Percentiles rank a stretch among this genome's conserved stretches.
Conservation (phyloP, 2,113 vertebrate genomes). For the Pyxicephalus adspersus region DNA sequence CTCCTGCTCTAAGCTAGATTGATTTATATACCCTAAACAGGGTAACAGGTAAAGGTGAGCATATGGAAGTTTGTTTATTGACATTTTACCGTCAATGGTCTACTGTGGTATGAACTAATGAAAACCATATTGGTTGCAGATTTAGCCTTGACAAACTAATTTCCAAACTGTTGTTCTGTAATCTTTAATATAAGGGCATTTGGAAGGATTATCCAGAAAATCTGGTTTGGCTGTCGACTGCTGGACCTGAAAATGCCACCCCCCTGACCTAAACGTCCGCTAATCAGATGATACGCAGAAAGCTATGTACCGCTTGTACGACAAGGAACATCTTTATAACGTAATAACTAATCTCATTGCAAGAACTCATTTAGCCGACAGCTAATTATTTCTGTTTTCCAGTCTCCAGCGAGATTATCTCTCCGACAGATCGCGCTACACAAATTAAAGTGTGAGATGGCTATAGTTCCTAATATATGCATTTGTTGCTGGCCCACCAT, state of each 20-base stretch:
- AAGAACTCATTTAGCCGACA: conserved; percentile 21
- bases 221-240: not conserved
- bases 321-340: conserved; percentile 22
- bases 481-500: conserved; percentile 13
- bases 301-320: conserved; percentile 10
- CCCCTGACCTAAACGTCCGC: conserved; percentile 1
- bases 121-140: not conserved
- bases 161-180: conserved; percentile 10
- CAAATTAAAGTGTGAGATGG: conserved; percentile 16
- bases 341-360: conserved; percentile 32
- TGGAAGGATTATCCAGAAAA: conserved; percentile 22
- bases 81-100: too few relatives aligned
- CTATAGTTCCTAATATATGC: conserved; percentile 26
- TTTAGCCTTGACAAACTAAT: not conserved
- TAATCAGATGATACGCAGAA: conserved; percentile 37
- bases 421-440: conserved; percentile 26
- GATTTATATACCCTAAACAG: too few relatives aligned
- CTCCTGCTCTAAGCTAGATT: too few relatives aligned
- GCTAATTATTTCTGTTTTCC: conserved; percentile 49
- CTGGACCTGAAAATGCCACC: conserved; percentile 11
- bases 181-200: not conserved
- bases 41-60: too few relatives aligned
- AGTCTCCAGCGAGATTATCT: conserved; percentile 28
- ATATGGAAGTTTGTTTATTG: too few relatives aligned
- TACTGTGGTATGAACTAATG: too few relatives aligned